Evolutionary conservation across 2,797 vertebrate species (phyloP), one percentile per base, ranked within the genome.

Genomic region (Ciconia nigra): DNA sequence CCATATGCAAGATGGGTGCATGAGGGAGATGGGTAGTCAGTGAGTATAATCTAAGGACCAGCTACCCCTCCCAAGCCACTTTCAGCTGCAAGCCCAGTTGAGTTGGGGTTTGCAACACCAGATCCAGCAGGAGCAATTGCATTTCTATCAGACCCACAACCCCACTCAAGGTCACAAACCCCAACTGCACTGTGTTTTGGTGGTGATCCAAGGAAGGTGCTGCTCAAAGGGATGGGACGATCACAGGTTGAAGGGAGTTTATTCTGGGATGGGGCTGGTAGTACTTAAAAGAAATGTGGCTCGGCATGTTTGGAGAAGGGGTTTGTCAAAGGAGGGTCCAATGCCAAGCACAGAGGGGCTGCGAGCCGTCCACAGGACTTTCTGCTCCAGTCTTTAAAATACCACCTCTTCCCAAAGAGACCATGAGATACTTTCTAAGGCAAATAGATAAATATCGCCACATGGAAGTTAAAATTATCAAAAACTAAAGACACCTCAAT

Each of bases 11-110:
- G 69, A 39, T 6, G 25, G 39, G 51, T 13, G 25, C 15, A 9
- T 0, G 0, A 44, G 17, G 31, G 25, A 58, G 28, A 39, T 7
- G 5, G 21, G 19, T 17, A 39, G 22, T 8, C 22, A 46, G 13
- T 21, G 55, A 26, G 31, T 37, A 35, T 7, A 13, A 46, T 1
- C 33, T 10, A 52, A 33, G 20, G 44, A 77, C 37, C 21, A 35
- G 15, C 31, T 66, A 11, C 20, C 7, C 10, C 15, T 69, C 44
- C 12, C 33, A 46, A 37, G 22, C 15, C 58, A 35, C 74, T 19
- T 61, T 19, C 49, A 46, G 6, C 44, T 72, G 25, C 44, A 42
- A 71, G 44, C 18, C 24, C 33, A 21, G 13, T 1, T 21, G 44
- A 54, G 25, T 0, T 77, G n/a, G 35, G 31, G 19, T 84, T 58